Evolutionary conservation across 2,888 invertebrate species (phyloP).

Genomic region (Eudasyphora cyanicolor): DNA sequence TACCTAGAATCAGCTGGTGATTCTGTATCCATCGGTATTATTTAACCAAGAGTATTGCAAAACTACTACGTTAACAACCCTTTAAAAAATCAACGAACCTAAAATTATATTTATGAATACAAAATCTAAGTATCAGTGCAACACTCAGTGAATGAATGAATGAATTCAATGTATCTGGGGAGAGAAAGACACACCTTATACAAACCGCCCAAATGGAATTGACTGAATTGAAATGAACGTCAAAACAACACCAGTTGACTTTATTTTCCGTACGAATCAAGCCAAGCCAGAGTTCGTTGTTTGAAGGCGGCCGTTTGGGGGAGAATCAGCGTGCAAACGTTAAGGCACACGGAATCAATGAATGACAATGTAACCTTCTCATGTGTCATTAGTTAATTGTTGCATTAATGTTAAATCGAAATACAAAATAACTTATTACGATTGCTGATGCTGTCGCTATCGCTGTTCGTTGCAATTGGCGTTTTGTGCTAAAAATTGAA

Average conservation of each 20-base stretch:
- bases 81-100: no score
- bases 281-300: conserved; percentile 46
- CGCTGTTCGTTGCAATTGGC: background rate
- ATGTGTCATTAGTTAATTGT: conserved; percentile 59
- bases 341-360: conserved; percentile 12
- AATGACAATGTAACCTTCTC: conserved; percentile 45
- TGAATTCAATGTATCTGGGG: background rate
- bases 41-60: no score
- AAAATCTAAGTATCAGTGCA: no score
- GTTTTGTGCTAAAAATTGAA: conserved; percentile 7
- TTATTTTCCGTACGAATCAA: conserved; percentile 27
- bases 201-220: background rate
- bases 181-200: conserved; percentile 1
- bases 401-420: conserved; percentile 42
- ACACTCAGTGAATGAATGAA: no score
- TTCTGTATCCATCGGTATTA: no score
- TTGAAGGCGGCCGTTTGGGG: no score
- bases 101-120: no score
- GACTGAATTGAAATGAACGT: conserved; percentile 10
- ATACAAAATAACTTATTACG: conserved; percentile 21
- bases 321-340: background rate
- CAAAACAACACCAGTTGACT: background rate
- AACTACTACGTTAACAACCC: no score
- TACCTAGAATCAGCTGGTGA: no score
- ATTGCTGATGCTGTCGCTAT: background rate